Evolutionary conservation across 2,113 vertebrate species (phyloP), one percentile per base, ranked within the genome.

Genomic region (Campylomormyrus numenius): DNA sequence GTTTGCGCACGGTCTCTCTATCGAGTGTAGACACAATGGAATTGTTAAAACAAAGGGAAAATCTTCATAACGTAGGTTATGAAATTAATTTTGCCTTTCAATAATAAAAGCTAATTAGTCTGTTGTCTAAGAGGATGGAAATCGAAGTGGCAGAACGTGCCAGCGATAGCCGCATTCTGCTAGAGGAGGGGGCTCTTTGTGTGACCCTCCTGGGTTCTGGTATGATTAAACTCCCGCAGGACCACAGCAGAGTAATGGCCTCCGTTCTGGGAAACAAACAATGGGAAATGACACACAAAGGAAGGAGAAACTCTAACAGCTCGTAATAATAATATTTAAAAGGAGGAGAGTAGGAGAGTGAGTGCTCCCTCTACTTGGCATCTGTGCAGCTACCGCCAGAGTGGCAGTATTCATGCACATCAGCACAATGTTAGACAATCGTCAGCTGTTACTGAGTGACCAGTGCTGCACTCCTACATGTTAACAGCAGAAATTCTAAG

Each of bases 61-160:
- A n/a, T 56, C 21, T 88, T 53, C 89, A 90, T 77, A 80, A 45
- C 31, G 7, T 66, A 88, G 13, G 58, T 83, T 53, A 80, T 90
- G 74, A 88, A 42, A 90, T 90, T 88, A 31, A 77, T 80, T 50
- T 88, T 88, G 21, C 70, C 85, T 90, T 87, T 90, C 52, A 90
- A 87, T 87, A 74, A 66, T 56, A 70, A 90, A 70, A 35, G 89
- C 58, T 52, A 74, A 90, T 90, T 42, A 27, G 45, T 49, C 74
- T 35, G 74, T 58, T 56, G 89, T 42, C 58, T 49, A 58, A 87
- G 42, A 74, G 45, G 85, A 85, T 74, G 53, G 39, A 80, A 56
- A 80, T 88, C 70, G 56, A 80, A 49, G 89, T 80, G 66, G 17
- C 15, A 45, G 27, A 31, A 24, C 11, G 39, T 24, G 85, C 11